phyloP scores from a whole-genome alignment of 1,140 invertebrate species.

The Condylostylus longicornis region DNA sequence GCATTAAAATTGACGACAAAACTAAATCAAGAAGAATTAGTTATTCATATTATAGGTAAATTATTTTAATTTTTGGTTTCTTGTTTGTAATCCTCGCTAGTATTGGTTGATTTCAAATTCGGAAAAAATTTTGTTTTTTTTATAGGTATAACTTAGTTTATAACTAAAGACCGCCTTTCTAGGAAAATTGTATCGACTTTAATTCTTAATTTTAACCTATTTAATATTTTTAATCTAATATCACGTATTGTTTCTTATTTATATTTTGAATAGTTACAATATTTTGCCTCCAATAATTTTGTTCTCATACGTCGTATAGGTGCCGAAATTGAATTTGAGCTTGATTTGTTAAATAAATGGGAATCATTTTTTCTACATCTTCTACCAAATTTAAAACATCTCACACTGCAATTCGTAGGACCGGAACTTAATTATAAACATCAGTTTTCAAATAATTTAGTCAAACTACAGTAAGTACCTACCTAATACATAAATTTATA shows the following conservation, averaged over 20 bases:
- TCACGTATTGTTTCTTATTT: background rate
- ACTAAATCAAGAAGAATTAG: conserved; percentile 18
- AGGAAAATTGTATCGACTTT: background rate
- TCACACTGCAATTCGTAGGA: conserved; percentile 46
- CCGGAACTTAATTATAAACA: conserved; percentile 40
- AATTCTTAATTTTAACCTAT: background rate
- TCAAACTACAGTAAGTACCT: conserved; percentile 1
- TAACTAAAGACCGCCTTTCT: too few relatives aligned
- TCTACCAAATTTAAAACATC: conserved; percentile 35
- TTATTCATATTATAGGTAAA: conserved; percentile 21
- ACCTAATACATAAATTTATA: background rate
- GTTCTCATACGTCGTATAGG: conserved; percentile 21
- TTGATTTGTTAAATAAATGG: conserved; percentile 48
- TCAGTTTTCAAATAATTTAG: background rate
- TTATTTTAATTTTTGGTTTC: background rate
- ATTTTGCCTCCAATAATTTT: background rate
- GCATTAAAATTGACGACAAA: conserved; percentile 35
- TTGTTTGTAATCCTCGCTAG: background rate
- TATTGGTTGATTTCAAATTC: too few relatives aligned
- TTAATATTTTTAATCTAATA: background rate
- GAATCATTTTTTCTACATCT: conserved; percentile 52
- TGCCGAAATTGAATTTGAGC: conserved; percentile 55
- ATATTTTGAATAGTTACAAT: background rate
- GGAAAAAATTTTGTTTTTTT: too few relatives aligned
- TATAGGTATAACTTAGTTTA: background rate